phyloP scores from a whole-genome alignment of 1,140 invertebrate genomes.

The Phortica variegata region DNA sequence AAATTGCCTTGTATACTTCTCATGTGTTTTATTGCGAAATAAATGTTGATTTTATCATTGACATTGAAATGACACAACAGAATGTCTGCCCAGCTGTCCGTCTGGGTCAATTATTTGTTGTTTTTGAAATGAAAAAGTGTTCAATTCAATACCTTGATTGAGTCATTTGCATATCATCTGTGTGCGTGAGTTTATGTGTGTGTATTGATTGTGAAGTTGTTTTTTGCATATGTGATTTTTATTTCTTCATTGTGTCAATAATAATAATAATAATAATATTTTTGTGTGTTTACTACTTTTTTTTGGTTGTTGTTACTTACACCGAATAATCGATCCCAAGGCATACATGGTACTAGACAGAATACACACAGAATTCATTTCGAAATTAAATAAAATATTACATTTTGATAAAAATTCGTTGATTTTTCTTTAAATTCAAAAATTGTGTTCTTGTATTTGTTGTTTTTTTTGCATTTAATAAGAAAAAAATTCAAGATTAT shows the following conservation, averaged over 20 bases:
- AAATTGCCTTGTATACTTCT: too few species aligned
- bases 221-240: conserved; percentile 15
- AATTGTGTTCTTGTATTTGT: conserved; percentile 23
- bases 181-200: conserved; percentile 10
- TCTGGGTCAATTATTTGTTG: too few species aligned
- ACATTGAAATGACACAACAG: too few species aligned
- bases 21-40: too few species aligned
- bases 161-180: background rate
- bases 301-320: conserved; percentile 74
- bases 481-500: too few species aligned
- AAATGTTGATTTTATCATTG: too few species aligned
- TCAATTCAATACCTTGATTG: too few species aligned
- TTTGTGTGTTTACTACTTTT: background rate
- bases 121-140: too few species aligned
- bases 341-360: conserved; percentile 77
- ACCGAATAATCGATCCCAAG: conserved; percentile 78
- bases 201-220: conserved; percentile 13
- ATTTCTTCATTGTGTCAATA: too few species aligned
- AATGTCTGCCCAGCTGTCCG: too few species aligned
- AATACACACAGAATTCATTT: conserved; percentile 29
- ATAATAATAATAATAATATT: too few species aligned
- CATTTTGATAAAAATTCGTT: conserved; percentile 28
- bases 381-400: conserved; percentile 18
- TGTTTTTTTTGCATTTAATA: too few species aligned
- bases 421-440: conserved; percentile 2